Percentiles rank a stretch among this genome's conserved stretches.
Conservation (phyloP, 2,888 invertebrate genomes). For the Syrphus vitripennis region DNA sequence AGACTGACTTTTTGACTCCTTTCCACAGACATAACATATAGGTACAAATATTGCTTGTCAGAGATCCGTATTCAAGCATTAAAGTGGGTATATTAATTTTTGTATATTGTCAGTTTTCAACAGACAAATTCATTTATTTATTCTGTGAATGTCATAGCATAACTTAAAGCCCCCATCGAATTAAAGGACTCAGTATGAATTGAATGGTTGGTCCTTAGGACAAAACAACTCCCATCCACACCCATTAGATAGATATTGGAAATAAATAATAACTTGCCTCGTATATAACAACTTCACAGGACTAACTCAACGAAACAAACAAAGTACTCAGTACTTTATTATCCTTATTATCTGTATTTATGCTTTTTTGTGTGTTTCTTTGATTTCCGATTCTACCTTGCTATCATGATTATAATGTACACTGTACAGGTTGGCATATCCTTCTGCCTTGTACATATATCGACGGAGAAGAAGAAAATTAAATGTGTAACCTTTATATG, state of each 20-base stretch:
- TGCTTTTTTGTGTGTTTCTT: constrained; percentile 37
- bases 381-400: constrained; percentile 26
- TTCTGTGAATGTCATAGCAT: neutral
- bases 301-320: constrained; percentile 23
- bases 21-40: neutral
- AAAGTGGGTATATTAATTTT: neutral
- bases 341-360: constrained; percentile 57
- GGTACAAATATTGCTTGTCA: neutral
- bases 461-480: neutral
- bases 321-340: constrained; percentile 58
- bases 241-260: neutral
- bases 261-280: neutral
- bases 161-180: neutral
- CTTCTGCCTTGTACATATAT: neutral
- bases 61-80: neutral
- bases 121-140: constrained; percentile 10
- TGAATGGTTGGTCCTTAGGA: neutral
- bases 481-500: constrained; percentile 15
- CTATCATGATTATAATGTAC: neutral
- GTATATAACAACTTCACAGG: constrained; percentile 22
- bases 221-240: no score
- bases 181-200: neutral
- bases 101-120: neutral
- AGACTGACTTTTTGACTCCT: constrained; percentile 2
- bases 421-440: neutral